Base-by-base conservation (phyloP, 1,140 invertebrate species). In the Megalopta genalis region DNA sequence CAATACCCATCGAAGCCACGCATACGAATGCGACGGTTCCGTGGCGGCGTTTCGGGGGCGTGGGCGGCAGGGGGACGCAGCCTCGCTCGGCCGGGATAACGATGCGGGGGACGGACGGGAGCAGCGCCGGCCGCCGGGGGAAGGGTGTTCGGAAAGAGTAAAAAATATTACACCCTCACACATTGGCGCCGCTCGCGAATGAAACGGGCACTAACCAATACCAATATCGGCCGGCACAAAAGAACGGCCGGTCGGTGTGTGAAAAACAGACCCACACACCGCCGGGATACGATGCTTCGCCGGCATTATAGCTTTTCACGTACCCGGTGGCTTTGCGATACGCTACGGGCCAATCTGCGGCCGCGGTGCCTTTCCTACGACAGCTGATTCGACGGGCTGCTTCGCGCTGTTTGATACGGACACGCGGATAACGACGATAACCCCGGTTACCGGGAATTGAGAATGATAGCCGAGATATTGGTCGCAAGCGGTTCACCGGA, bases 1-100 rank as follows among this genome's bases (percentile, higher is more conserved):
- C 92, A 93, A 93, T 93, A 93, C 90, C 92, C 89, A 93, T 93
- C 92, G 92, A 93, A 93, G 82, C 91, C 91, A 92, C 92, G 90
- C 91, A 93, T 92, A 92, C 91, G 91, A 93, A 93, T 92, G 89
- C 89, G 88, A 88, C 80, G 83, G 72, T 88, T 86, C 88, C 82
- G 87, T 67, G 86, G 84, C 80, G 80, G 73, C 81, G 82, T 76
- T 76, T 80, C 66, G 77, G 79, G 79, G 82, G 74, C 76, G 81
- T 75, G 73, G 84, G 85, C 67, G 57, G 82, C 42, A 39, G 71
- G 80, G 80, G 54, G 54, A 0, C 18, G 16, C 14, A 5, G 14
- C 54, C 52, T 65, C 65, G 57, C 70, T 66, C 70, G 75, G 54
- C 76, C 62, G 60, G 68, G 69, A 62, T 72, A 78, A 72, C 83